Evolutionary conservation across 2,797 vertebrate genomes (phyloP), one percentile per base, ranked within the genome.

Genomic region (Thalassophryne amazonica): DNA sequence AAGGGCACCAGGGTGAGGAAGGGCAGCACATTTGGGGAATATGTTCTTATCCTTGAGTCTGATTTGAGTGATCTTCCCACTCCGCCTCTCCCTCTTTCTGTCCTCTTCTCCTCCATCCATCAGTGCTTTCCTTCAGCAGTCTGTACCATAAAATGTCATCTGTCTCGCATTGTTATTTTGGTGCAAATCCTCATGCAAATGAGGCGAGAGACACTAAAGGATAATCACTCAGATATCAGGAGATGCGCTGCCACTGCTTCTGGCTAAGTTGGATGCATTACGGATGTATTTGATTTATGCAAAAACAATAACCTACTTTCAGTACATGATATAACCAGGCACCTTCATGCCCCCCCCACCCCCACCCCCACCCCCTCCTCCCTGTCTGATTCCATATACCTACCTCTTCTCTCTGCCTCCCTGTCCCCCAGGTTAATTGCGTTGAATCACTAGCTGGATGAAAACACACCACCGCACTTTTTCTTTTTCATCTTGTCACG

Each of bases 401-500:
- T 85, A 84, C 86, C 85, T 87, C 78, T 78, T 78, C 70, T 80
- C 76, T 67, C 67, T 80, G 80, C 57, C 67, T 77, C 80, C 78
- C 57, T 78, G 50, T 80, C 79, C 83, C 79, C 83, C 81, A 76
- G 81, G 81, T 85, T 80, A 78, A 77, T 71, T 78, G 78, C 65
- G 75, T 73, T 85, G 79, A 77, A 80, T 91, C 85, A 86, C 78
- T 79, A 87, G 70, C 69, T 77, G 72, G 68, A 78, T 79, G 69
- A 84, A 72, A 82, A 86, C 68, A 84, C 75, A 90, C 60, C 72
- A 60, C 69, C 70, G 61, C 78, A 89, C 89, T 90, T 89, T 89
- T 91, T 90, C 88, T 88, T 90, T 90, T 88, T 91, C 89, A 90
- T 91, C 81, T 88, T 91, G 87, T 86, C 76, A 86, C 80, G 55